Percentiles rank a stretch among this genome's conserved stretches.
These are phyloP conservation scores for Crepidodera aurea DNA, from an alignment of 2,888 invertebrate species.

Conservation along the genomic window DNA sequence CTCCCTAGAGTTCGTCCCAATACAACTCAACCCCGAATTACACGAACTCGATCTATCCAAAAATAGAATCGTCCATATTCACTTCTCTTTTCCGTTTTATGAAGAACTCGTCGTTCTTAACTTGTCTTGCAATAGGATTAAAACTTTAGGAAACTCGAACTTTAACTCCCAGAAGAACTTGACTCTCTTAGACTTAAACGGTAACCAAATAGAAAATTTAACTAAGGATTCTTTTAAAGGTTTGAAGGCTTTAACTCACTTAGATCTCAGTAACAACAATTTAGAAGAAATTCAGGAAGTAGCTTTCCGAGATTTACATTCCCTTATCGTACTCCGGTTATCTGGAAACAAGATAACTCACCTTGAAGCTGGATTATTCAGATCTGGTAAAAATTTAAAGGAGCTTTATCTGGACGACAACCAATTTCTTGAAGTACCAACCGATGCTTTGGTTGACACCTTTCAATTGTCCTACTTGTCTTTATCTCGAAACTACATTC, in stretches of 20 bases:
- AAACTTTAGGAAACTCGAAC: slow-evolving; percentile 81
- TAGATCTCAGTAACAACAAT: slow-evolving; percentile 81
- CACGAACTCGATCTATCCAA: slow-evolving; percentile 83
- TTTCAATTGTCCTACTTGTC: slow-evolving; percentile 76
- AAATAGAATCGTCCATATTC: slow-evolving; percentile 81
- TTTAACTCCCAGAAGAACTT: slow-evolving; percentile 81
- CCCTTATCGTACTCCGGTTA: slow-evolving; percentile 77
- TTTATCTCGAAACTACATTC: slow-evolving; percentile 81
- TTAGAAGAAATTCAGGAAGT: slow-evolving; percentile 76
- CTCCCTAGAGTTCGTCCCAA: slow-evolving; percentile 84
- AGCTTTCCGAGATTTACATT: slow-evolving; percentile 80
- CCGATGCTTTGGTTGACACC: slow-evolving; percentile 71
- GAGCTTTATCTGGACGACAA: slow-evolving; percentile 80
- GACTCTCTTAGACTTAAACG: slow-evolving; percentile 78
- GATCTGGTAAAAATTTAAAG: slow-evolving; percentile 73
- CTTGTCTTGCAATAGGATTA: slow-evolving; percentile 82
- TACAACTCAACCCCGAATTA: slow-evolving; percentile 88
- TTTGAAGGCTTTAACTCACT: slow-evolving; percentile 69
- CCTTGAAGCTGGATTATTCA: slow-evolving; percentile 75
- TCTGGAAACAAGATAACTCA: slow-evolving; percentile 79
- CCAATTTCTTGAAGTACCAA: slow-evolving; percentile 79
- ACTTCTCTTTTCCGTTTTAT: slow-evolving; percentile 82
- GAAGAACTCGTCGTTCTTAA: slow-evolving; percentile 81
- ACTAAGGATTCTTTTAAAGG: slow-evolving; percentile 82
- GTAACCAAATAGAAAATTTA: slow-evolving; percentile 75